Conservation (phyloP, 2,888 invertebrate genomes). For the Uropetala carovei region DNA sequence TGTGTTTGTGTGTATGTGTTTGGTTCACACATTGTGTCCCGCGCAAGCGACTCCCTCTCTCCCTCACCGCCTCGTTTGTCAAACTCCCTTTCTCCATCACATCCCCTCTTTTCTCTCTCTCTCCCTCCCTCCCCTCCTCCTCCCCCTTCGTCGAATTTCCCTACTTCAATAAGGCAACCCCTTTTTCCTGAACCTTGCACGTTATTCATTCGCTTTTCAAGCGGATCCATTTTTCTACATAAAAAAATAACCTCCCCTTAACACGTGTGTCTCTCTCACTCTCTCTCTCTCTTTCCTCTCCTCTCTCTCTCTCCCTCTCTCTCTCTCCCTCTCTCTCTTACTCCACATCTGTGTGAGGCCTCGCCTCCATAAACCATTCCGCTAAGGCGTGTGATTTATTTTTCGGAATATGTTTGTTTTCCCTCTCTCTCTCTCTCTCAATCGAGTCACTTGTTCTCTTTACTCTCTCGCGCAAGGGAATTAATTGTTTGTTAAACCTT, state of each 20-base stretch:
- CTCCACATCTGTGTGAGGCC: conserved; percentile 18
- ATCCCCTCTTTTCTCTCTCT: too few species aligned
- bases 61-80: conserved; percentile 31
- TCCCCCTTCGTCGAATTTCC: neutral
- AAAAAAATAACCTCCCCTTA: conserved; percentile 26
- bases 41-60: neutral
- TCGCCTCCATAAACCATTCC: neutral
- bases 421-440: neutral
- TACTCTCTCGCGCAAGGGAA: neutral
- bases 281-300: too few species aligned
- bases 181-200: neutral
- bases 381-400: conserved; percentile 16
- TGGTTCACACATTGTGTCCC: neutral
- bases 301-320: neutral
- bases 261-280: conserved; percentile 20
- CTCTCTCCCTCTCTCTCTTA: neutral
- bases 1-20: neutral
- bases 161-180: conserved; percentile 30
- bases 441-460: conserved; percentile 15
- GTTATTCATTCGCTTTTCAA: conserved; percentile 18
- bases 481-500: neutral
- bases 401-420: conserved; percentile 27
- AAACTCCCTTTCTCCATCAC: neutral
- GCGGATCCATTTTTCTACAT: conserved; percentile 34
- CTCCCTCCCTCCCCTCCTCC: neutral